A percentile compares a stretch with the other conserved stretches of the same genome.
These are phyloP conservation scores for Heliothis subflexa DNA, from an alignment of 1,140 invertebrate genomes.

Conservation along the genomic window DNA sequence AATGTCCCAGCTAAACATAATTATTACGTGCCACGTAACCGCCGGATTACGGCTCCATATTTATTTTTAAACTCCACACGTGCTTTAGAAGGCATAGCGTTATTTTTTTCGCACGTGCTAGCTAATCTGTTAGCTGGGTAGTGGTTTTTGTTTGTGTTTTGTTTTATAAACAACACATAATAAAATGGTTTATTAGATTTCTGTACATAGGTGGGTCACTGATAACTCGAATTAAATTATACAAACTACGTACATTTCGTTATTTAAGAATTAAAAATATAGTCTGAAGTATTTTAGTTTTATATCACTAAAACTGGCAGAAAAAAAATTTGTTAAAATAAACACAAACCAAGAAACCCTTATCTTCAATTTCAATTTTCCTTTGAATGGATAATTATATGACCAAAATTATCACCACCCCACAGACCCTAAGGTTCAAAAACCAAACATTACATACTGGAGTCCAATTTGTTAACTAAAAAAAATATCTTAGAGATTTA, in stretches of 20 bases:
- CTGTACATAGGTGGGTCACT: no score
- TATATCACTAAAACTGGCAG: no score
- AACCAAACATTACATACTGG: conserved; percentile 36
- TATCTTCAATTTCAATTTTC: no score
- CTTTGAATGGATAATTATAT: background rate
- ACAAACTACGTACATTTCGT: no score
- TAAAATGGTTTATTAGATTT: no score
- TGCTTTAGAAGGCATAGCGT: background rate
- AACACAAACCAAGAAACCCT: background rate
- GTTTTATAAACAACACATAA: background rate
- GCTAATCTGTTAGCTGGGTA: background rate
- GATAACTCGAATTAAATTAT: no score
- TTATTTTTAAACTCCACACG: conserved; percentile 29
- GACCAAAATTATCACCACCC: background rate
- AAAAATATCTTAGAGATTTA: conserved; percentile 41
- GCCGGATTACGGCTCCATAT: conserved; percentile 15
- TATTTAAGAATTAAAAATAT: no score
- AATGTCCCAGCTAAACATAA: conserved; percentile 34
- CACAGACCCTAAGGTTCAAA: background rate
- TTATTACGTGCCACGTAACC: conserved; percentile 36
- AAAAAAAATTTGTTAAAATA: background rate
- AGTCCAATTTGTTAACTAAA: conserved; percentile 36
- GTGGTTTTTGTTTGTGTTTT: no score
- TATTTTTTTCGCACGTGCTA: conserved; percentile 4
- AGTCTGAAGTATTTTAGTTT: no score